Percentiles rank a stretch among this genome's conserved stretches.
Conservation (phyloP, 2,797 vertebrate species). For the Anableps anableps region DNA sequence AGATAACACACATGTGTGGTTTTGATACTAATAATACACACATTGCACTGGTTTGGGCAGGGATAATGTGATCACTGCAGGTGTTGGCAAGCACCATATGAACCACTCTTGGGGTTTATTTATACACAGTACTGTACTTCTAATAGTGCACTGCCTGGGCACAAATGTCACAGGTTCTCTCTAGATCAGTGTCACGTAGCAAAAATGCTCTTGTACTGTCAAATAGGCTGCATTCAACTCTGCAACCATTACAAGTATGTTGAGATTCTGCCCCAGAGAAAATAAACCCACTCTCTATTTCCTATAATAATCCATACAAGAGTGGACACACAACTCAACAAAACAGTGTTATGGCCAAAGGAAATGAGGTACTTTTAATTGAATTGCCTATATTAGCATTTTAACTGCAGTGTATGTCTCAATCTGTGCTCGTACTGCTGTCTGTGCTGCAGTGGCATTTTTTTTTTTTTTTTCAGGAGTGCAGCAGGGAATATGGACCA, state of each 20-base stretch:
- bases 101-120: constrained; percentile 31
- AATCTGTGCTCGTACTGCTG: constrained; percentile 43
- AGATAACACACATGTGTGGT: constrained; percentile 14
- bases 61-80: constrained; percentile 32
- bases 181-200: constrained; percentile 53
- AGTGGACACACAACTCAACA: constrained; percentile 60
- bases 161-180: constrained; percentile 52
- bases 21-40: constrained; percentile 17
- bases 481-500: constrained; percentile 38
- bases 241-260: constrained; percentile 63
- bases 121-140: constrained; percentile 40
- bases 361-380: constrained; percentile 68
- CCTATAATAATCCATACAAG: constrained; percentile 67
- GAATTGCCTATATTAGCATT: constrained; percentile 72
- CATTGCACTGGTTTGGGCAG: constrained; percentile 15
- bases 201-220: constrained; percentile 60
- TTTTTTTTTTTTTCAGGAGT: background rate
- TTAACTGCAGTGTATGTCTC: constrained; percentile 58
- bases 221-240: constrained; percentile 56
- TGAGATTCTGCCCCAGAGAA: constrained; percentile 59
- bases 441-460: constrained; percentile 54
- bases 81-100: constrained; percentile 34
- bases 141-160: constrained; percentile 40
- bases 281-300: constrained; percentile 46
- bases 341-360: constrained; percentile 58